Evolutionary conservation across 2,113 vertebrate genomes (phyloP), one percentile per base, ranked within the genome.

Genomic region (Craseonycteris thonglongyai): DNA sequence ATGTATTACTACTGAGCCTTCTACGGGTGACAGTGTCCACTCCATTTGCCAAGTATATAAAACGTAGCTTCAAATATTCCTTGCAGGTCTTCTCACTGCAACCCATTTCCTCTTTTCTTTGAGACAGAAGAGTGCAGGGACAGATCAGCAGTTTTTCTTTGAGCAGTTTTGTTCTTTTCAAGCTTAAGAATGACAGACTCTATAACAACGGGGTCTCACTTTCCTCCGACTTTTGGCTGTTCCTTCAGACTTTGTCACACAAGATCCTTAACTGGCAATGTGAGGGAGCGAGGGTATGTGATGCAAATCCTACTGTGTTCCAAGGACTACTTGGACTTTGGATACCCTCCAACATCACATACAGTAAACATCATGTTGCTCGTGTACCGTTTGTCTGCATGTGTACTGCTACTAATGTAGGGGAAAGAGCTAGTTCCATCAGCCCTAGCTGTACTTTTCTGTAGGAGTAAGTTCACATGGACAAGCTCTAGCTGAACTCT

Each of bases 81-180:
- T 42, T 56, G 15, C 66, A 79, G 21, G 40, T 18, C 58, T 89
- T 79, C n/a, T 69, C 47, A 80, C 40, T 14, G 12, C 33, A 87
- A 74, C 30, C 54, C 69, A 68, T 90, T 96, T 95, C 95, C 95
- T 89, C 86, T 96, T 97, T 96, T 49, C 35, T 59, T 51, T 45
- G 13, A 81, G 3, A 93, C 42, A 81, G 88, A 75, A 84, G 2
- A 75, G 28, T 11, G 35, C 66, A 76, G 72, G 9, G 40, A 65
- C 42, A 84, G 72, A 82, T 69, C 22, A n/a, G 95, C 79, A 82
- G 65, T 87, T 95, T 96, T 95, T 71, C 90, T 85, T 61, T 71
- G 75, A 88, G 47, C 75, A 85, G 16, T 54, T 79, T 85, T 81
- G 90, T 72, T 47, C 14, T 69, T 16, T 65, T 26, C 71, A 61